Percentiles rank a stretch among this genome's conserved stretches.
phyloP scores from a whole-genome alignment of 2,888 invertebrate genomes.

The Acleris laterana region DNA sequence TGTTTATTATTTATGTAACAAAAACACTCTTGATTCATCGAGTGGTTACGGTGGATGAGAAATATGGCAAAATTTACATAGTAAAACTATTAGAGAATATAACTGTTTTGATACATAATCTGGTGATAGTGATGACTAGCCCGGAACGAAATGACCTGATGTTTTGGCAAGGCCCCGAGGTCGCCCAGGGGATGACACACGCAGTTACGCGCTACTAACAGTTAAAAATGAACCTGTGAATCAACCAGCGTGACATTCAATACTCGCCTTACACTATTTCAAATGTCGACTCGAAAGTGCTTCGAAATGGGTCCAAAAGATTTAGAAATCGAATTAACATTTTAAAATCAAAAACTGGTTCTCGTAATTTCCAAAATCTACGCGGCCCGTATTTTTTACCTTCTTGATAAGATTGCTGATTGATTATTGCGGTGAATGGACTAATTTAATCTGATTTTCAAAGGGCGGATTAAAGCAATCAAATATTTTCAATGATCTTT shows the following conservation, averaged over 20 bases:
- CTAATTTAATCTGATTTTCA: too few species aligned
- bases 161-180: conserved; percentile 34
- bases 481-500: too few species aligned
- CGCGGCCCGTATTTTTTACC: too few species aligned
- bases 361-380: too few species aligned
- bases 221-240: conserved; percentile 36
- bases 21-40: neutral
- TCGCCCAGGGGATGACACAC: conserved; percentile 28
- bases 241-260: conserved; percentile 34
- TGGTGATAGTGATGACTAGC: conserved; percentile 32
- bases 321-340: neutral
- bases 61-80: conserved; percentile 8
- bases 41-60: neutral
- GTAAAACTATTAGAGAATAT: conserved; percentile 13
- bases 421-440: too few species aligned
- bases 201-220: conserved; percentile 28
- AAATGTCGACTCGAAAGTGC: conserved; percentile 2
- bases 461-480: too few species aligned
- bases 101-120: conserved; percentile 33
- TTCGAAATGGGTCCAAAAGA: neutral
- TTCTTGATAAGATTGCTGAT: too few species aligned
- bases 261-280: conserved; percentile 24
- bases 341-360: neutral
- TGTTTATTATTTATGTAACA: conserved; percentile 5
- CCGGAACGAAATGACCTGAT: conserved; percentile 29